Base-by-base conservation (phyloP, 2,113 vertebrate species). In the Rhinopomastus cyanomelas region DNA sequence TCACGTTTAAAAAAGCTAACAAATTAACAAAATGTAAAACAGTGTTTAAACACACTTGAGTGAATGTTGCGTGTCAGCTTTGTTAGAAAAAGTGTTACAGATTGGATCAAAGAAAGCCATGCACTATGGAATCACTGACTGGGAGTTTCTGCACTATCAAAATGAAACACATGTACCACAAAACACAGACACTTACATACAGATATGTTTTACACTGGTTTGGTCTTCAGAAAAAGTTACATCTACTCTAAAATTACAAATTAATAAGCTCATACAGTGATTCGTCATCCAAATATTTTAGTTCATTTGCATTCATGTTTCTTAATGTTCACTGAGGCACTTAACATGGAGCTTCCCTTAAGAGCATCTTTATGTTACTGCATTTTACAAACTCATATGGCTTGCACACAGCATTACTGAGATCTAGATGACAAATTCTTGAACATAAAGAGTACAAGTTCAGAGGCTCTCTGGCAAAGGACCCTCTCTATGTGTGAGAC, bases 401-500 rank as follows among this genome's bases (percentile, higher is more conserved):
- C 12, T 52, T 26, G 12, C 22, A 30, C 7, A 17, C 21, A 53
- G 30, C 29, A 67, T 72, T 56, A 62, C 15, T 2, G 17, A 88
- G 32, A 21, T 60, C 34, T 16, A 68, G 29, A 59, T 2, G 5
- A 65, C 34, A 57, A 32, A 51, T 67, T 84, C 59, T 11, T 5
- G 6, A 71, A 60, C 1, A 8, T 4, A 11, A 48, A 68, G 65
- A 55, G 46, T 9, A 22, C 71, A 59, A 93, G 64, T 62, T 82
- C 87, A 80, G 27, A 4, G 27, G 46, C 55, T 78, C 44, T 27
- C 30, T 53, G 39, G 69, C 56, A 79, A 21, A 30, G 17, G 32
- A 34, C 1, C 5, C 22, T 26, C 57, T 57, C 7, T 0, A 36
- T 19, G 32, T 6, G 26, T 0, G 2, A 91, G 39, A 81, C 29